Evolutionary conservation across 2,888 invertebrate genomes (phyloP).

Genomic region (Hipparchia sbordonii): DNA sequence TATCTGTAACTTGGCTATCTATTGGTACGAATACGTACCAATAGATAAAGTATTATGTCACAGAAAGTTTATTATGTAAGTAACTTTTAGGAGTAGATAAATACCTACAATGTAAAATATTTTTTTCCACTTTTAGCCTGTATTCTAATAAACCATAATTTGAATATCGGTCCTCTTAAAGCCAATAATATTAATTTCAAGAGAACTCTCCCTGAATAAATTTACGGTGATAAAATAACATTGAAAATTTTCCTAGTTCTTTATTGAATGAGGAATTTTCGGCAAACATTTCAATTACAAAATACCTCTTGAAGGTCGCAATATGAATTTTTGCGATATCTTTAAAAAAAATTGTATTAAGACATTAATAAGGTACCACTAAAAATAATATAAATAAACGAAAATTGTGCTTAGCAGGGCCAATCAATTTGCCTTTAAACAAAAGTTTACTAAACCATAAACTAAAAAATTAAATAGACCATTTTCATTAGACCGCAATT

Average conservation of each 20-base stretch:
- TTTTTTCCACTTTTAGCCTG: no score
- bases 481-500: no score
- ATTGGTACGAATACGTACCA: no score
- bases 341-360: neutral
- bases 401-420: neutral
- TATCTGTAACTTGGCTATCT: no score
- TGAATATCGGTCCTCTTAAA: constrained; percentile 3
- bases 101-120: no score
- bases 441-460: no score
- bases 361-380: neutral
- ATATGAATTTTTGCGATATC: constrained; percentile 37
- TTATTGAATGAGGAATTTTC: constrained; percentile 24
- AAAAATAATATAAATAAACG: no score
- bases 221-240: constrained; percentile 20
- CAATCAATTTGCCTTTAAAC: no score
- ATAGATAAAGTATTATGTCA: no score
- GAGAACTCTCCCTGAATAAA: constrained; percentile 22
- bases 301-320: constrained; percentile 37
- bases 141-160: constrained; percentile 8
- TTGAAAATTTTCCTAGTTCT: constrained; percentile 30
- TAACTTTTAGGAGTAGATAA: no score
- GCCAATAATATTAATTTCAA: constrained; percentile 14
- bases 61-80: no score
- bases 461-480: no score
- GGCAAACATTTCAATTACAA: constrained; percentile 42